Evolutionary conservation across 2,888 invertebrate genomes (phyloP), one percentile per base, ranked within the genome.

Genomic region (Drosophila testacea): DNA sequence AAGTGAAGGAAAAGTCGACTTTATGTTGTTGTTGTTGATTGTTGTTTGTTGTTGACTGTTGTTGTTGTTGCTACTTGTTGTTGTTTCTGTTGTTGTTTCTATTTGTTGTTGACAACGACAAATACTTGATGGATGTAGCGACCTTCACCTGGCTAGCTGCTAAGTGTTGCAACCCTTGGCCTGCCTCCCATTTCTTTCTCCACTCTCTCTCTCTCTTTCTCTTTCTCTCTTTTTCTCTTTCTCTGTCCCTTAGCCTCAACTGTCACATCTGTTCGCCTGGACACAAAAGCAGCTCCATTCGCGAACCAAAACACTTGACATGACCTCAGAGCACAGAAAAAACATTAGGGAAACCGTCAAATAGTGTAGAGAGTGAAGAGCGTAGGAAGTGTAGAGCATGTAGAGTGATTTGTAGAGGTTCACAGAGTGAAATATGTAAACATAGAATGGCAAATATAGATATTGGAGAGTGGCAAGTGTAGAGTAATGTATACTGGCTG

Each of bases 71-170:
- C 16, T 32, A 7, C 5, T 2, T 32, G 4, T 22, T 36, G 48
- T 38, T 41, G 34, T n/a, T 36, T 22, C 42, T 60, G 44, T 34
- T 69, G 67, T 47, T 62, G 34, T 30, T 56, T 39, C 38, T 62
- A 28, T 65, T 63, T 63, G 67, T 41, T 65, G 70, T 52, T 57
- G 61, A 59, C 64, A 62, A 65, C 65, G 50, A 62, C 79, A 76
- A 69, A 73, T 69, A 69, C 69, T 77, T 77, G 74, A 69, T 69
- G 79, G 60, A 60, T 73, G 69, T 36, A n/a, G 52, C 65, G 65
- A 78, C 79, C 76, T 77, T 78, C 79, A 77, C 79, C 76, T 78
- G 79, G 51, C 69, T 6, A 34, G 22, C 60, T 30, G 22, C 60
- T 39, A 54, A 68, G 57, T 48, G 39, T 36, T 38, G 46, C 59